Evolutionary conservation across 1,140 invertebrate genomes (phyloP).

Genomic region (Pinna nobilis): DNA sequence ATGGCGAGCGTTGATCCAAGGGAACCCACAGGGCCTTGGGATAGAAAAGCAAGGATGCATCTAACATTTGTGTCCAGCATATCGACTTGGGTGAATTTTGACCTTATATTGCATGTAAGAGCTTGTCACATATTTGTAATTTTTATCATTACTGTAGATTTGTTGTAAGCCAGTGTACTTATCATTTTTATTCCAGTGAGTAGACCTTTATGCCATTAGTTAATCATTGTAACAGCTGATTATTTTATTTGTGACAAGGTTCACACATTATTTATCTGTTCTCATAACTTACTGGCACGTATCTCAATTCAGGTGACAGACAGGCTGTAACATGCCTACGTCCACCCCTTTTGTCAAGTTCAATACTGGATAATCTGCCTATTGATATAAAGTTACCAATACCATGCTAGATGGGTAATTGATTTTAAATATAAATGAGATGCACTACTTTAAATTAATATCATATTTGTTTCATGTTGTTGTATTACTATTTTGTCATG

Average conservation of each 20-base stretch:
- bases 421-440: not conserved
- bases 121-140: conserved; percentile 14
- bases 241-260: not conserved
- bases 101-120: conserved; percentile 25
- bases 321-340: conserved; percentile 13
- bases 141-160: conserved; percentile 20
- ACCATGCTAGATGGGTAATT: not conserved
- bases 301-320: not conserved
- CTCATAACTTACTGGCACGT: not conserved
- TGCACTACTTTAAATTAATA: not conserved
- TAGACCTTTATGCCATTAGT: not conserved
- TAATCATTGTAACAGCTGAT: conserved; percentile 6
- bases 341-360: conserved; percentile 1
- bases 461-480: too few species aligned
- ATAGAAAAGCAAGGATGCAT: conserved; percentile 2
- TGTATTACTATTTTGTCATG: too few species aligned
- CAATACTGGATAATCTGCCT: not conserved
- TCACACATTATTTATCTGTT: conserved; percentile 2
- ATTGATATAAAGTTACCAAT: not conserved
- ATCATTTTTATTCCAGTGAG: conserved; percentile 11
- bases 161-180: conserved; percentile 4
- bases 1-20: not conserved
- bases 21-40: too few species aligned
- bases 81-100: conserved; percentile 14
- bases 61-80: not conserved